Evolutionary conservation across 2,797 vertebrate genomes (phyloP).

Genomic region (Setipinna tenuifilis): DNA sequence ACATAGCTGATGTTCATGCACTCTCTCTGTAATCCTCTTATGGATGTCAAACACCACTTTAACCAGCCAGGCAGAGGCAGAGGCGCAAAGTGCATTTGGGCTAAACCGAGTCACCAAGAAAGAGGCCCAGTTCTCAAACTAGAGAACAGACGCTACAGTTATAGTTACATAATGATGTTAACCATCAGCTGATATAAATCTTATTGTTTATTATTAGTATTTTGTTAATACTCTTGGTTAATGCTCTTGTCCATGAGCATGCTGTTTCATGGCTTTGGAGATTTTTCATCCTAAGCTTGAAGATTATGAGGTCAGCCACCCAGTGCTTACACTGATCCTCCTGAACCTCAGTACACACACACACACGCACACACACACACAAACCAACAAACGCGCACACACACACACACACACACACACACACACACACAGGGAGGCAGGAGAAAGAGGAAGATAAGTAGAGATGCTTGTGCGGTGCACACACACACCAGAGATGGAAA

Average conservation of each 20-base stretch:
- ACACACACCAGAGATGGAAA: too few relatives aligned
- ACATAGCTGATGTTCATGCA: not conserved
- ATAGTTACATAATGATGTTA: not conserved
- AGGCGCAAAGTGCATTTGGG: not conserved
- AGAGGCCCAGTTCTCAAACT: not conserved
- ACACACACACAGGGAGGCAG: not conserved
- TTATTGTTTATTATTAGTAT: not conserved
- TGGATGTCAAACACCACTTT: not conserved
- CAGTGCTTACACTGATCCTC: not conserved
- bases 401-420: not conserved
- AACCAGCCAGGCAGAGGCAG: not conserved
- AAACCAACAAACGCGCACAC: not conserved
- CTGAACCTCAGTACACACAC: not conserved
- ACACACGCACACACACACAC: not conserved
- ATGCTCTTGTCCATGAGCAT: not conserved
- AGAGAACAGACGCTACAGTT: not conserved
- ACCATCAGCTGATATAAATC: not conserved
- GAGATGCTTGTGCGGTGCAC: too few relatives aligned
- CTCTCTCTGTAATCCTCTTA: conserved; percentile 2
- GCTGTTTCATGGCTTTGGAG: not conserved
- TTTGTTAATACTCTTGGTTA: not conserved
- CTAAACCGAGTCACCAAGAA: not conserved
- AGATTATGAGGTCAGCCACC: not conserved
- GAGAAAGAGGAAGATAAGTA: too few relatives aligned
- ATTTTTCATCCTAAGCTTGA: not conserved